Evolutionary conservation across 23 tunicate genomes (phyloP), one percentile per base, ranked within the genome.

Genomic region (Halocynthia roretzi): DNA sequence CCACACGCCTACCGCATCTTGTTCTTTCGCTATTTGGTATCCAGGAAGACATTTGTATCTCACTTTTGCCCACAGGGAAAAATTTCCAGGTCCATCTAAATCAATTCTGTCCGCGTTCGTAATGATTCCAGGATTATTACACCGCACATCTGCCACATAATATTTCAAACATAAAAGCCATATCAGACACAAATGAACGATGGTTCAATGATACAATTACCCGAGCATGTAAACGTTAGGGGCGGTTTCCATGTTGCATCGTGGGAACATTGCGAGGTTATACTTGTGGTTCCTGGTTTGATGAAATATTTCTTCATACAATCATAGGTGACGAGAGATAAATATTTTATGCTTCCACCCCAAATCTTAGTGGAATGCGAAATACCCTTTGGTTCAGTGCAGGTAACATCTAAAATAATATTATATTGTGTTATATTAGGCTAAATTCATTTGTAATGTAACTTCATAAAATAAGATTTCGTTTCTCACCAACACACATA

Each of bases 1-100:
- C 87, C 87, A 83, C 6, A 80, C 66, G 7, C 95, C 95, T 10
- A 71, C 53, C 5, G 84, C 84, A 83, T 83, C 95, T 50, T 77
- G 84, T 57, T 82, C 86, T 11, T 54, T 61, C 2, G 87, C 87
- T 6, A 83, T 67, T 40, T 44, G 60, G 60, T 62, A 79, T 10
- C 81, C 95, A 5, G 61, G 57, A 31, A 22, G 22, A 55, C 90
- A 85, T 12, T 11, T 20, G 76, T 64, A 80, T 48, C 67, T 49
- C 14, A 85, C 67, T 23, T 50, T 18, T 17, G 80, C 21, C 15
- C 67, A 61, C 60, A 80, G 53, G 48, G 78, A 69, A 77, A 72
- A 85, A 70, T 53, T 80, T 0, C 65, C 69, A 1, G 65, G 19
- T 12, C 77, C 82, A 11, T 75, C 44, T 18, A 68, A 55, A 52